These are phyloP conservation scores for Lomographa bimaculata DNA, from an alignment of 2,888 invertebrate species.

Conservation along the genomic window DNA sequence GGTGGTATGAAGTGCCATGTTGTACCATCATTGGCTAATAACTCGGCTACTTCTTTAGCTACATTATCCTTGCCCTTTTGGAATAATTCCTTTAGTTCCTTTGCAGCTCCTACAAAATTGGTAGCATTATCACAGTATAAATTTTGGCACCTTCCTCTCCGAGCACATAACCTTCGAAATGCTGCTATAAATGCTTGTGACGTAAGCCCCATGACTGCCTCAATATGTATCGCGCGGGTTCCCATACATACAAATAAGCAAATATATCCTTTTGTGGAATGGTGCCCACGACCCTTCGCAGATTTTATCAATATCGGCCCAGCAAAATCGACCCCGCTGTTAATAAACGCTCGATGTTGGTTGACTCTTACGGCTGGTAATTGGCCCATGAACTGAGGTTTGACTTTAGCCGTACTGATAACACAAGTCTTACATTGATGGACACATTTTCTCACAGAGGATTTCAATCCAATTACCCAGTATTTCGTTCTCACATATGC, in stretches of 20 bases:
- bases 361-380: constrained; percentile 23
- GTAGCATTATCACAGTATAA: constrained; percentile 33
- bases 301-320: too few species aligned
- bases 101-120: constrained; percentile 28
- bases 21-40: constrained; percentile 20
- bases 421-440: too few species aligned
- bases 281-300: too few species aligned
- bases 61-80: constrained; percentile 4
- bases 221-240: constrained; percentile 39
- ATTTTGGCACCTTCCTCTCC: constrained; percentile 1
- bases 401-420: too few species aligned
- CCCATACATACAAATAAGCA: constrained; percentile 33
- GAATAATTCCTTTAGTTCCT: constrained; percentile 18
- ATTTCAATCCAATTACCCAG: constrained; percentile 19
- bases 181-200: constrained; percentile 33
- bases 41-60: constrained; percentile 13
- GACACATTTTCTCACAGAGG: too few species aligned
- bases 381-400: constrained; percentile 13
- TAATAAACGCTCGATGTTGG: constrained; percentile 13
- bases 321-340: constrained; percentile 24
- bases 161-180: too few species aligned
- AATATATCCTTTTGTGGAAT: constrained; percentile 23
- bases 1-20: constrained; percentile 28
- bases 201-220: constrained; percentile 37
- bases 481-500: constrained; percentile 24